These are phyloP conservation scores for Semotilus atromaculatus DNA, from an alignment of 2,797 vertebrate species.

Conservation along the genomic window DNA sequence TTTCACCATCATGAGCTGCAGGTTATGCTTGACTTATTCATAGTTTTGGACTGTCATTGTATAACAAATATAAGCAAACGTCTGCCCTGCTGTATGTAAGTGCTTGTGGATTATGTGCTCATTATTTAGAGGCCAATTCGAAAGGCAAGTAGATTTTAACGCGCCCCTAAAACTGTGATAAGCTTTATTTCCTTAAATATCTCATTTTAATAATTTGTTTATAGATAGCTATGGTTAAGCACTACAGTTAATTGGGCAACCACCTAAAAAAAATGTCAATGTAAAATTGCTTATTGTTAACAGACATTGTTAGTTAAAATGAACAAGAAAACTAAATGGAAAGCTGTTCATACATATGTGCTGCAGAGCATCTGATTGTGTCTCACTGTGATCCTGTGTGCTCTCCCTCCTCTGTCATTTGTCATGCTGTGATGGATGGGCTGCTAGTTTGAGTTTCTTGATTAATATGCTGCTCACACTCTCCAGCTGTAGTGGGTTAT, in stretches of 20 bases:
- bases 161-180: background rate
- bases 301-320: background rate
- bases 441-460: background rate
- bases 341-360: background rate
- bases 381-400: background rate
- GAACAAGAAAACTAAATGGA: background rate
- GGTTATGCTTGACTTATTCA: conserved; percentile 6
- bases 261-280: background rate
- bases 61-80: background rate
- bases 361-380: background rate
- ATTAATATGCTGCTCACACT: conserved; percentile 29
- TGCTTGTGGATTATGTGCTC: background rate
- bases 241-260: background rate
- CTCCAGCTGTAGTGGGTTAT: conserved; percentile 14
- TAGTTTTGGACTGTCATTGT: conserved; percentile 23
- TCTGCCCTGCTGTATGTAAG: background rate
- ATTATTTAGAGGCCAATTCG: background rate
- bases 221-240: background rate
- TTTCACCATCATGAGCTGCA: background rate
- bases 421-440: conserved; percentile 13
- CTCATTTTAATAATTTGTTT: background rate
- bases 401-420: background rate
- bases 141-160: background rate
- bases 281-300: background rate
- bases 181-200: background rate